Evolutionary conservation across 92 coral and sea anemone genomes (phyloP), one percentile per base, ranked within the genome.

Genomic region (Heteractis magnifica): DNA sequence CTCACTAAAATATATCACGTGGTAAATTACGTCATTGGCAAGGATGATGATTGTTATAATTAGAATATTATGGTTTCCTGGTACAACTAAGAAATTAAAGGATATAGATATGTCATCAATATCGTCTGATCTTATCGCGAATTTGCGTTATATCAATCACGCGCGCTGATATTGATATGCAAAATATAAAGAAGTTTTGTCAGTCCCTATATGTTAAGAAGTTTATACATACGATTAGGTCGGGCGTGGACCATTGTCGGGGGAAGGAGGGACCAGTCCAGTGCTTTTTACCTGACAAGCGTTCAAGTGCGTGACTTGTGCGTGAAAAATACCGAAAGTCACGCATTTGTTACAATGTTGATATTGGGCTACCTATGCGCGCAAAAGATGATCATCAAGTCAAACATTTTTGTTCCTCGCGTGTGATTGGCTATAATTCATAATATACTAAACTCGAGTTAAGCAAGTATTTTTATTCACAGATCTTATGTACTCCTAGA

Each of bases 281-380:
- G 44, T 26, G 73, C 73, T 4, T n/a, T 68, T 68, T 68, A 21
- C 49, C 73, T 20, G 49, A 68, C 3, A 68, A 23, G 23, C 73
- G 23, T 20, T n/a, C 18, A 7, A 8, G 44, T 6, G 75, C 75
- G 83, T 79, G 75, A 79, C 64, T 11, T 2, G 13, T 41, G 26
- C 53, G n/a, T 60, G 51, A 56, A 7, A 13, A 59, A 78, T 9
- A 44, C 18, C 4, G 0, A 7, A 51, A 12, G 73, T 79, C 73
- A 79, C 73, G 82, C 73, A 34, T 52, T 3, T 34, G 8, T 18
- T 52, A 2, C 64, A 64, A 49, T 58, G 56, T 50, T 58, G 52
- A 79, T 65, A 41, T 79, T 65, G 83, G 83, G 73, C 83, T 79
- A 41, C 83, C 83, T 79, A 75, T 79, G 83, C 56, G 70, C 21